These are phyloP conservation scores for Heteropelma amictum DNA, from an alignment of 2,888 invertebrate genomes.

Conservation along the genomic window DNA sequence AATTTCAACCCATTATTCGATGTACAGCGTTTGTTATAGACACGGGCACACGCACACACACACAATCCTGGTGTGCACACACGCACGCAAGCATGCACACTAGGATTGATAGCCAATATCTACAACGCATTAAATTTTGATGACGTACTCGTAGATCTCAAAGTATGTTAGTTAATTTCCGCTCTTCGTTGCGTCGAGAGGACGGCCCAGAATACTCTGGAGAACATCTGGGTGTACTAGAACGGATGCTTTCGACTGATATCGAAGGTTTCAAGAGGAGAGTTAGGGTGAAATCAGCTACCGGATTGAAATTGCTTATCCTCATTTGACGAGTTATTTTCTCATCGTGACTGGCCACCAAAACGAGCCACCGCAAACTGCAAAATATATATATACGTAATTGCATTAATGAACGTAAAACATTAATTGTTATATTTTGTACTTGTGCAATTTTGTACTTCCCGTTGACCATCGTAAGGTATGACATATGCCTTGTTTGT, in stretches of 20 bases:
- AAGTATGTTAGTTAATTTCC: slow-evolving; percentile 37
- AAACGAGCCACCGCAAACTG: too few relatives aligned
- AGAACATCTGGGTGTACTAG: slow-evolving; percentile 28
- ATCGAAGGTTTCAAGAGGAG: neutral
- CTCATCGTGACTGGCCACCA: neutral
- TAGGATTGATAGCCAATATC: slow-evolving; percentile 12
- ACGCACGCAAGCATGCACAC: neutral
- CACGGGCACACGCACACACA: neutral
- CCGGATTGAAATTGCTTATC: slow-evolving; percentile 23
- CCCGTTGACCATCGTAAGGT: too few relatives aligned
- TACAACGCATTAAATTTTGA: slow-evolving; percentile 38
- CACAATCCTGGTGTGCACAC: neutral
- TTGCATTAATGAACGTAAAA: too few relatives aligned
- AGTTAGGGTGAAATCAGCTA: neutral
- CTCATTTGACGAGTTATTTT: slow-evolving; percentile 20
- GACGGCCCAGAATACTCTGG: slow-evolving; percentile 11
- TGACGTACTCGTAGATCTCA: slow-evolving; percentile 38
- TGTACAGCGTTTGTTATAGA: slow-evolving; percentile 2
- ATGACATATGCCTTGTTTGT: too few relatives aligned
- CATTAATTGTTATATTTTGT: too few relatives aligned
- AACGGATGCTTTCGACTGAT: slow-evolving; percentile 24
- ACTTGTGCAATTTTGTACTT: too few relatives aligned
- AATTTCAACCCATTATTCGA: slow-evolving; percentile 20
- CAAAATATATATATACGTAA: too few relatives aligned
- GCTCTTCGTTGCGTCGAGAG: slow-evolving; percentile 13